Evolutionary conservation across 1,140 invertebrate genomes (phyloP).

Genomic region (Kradibia gibbosae): DNA sequence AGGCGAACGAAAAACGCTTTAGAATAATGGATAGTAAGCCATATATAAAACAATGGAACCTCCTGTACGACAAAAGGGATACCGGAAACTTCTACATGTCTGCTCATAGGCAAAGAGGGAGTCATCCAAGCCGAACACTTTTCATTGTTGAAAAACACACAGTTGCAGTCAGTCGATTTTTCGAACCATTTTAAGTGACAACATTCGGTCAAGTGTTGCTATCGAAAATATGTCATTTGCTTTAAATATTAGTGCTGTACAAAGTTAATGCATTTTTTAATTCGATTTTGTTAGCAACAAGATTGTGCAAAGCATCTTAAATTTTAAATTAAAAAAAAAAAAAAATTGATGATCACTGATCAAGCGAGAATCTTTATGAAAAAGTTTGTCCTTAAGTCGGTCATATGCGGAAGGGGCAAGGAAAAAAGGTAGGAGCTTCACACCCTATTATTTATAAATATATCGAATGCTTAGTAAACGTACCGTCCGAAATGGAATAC

Average conservation of each 20-base stretch:
- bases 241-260: too few species aligned
- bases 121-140: conserved; percentile 60
- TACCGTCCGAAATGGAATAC: background rate
- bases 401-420: conserved; percentile 12
- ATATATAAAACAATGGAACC: conserved; percentile 65
- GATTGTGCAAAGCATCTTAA: too few species aligned
- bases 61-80: conserved; percentile 52
- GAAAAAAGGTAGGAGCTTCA: conserved; percentile 10
- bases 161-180: conserved; percentile 61
- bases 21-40: conserved; percentile 62
- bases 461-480: background rate
- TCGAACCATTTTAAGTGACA: background rate
- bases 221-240: background rate
- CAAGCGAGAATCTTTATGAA: background rate
- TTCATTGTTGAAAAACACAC: conserved; percentile 68
- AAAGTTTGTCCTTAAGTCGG: background rate
- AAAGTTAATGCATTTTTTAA: too few species aligned
- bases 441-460: background rate
- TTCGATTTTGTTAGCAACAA: too few species aligned
- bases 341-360: background rate
- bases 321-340: too few species aligned
- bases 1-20: conserved; percentile 53
- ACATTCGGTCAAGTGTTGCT: background rate
- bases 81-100: conserved; percentile 61
- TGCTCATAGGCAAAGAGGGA: conserved; percentile 59